Evolutionary conservation across 2,113 vertebrate species (phyloP), one percentile per base, ranked within the genome.

Genomic region (Kryptolebias marmoratus): DNA sequence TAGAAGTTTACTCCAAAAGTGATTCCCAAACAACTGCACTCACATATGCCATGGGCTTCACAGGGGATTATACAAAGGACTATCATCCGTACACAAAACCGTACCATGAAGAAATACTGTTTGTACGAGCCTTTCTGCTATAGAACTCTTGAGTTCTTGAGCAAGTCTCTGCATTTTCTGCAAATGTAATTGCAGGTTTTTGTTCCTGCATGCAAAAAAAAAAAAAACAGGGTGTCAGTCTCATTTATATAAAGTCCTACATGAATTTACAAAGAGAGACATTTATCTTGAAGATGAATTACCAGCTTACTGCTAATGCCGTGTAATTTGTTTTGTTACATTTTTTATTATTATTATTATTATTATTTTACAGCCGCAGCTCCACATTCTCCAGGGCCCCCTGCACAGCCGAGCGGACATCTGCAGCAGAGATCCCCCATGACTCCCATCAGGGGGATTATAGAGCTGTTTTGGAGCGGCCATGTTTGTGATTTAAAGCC

Each of bases 401-500:
- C 70, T 10, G 47, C 73, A 62, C 59, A 72, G 73, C 70, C 42
- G 13, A 82, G 65, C 57, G 75, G 77, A 81, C 77, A 68, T 86
- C 69, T 78, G 79, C 79, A 61, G 62, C 71, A 67, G 48, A 66
- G 70, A 30, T 84, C 79, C 84, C 78, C 57, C 66, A 79, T 64
- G 81, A 85, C 77, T 84, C 45, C 79, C 73, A 64, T 85, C 77
- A 62, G 80, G 63, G 18, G 71, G 73, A 76, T 79, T 84, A 85
- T 64, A 64, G 66, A 15, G 76, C 75, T 42, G 86, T 83, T 82
- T 75, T 54, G 59, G 39, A 74, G 62, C 62, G n/a, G 62, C 63
- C 59, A 10, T 70, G 36, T 88, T 22, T 67, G 88, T 88, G 84
- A 90, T 90, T 90, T 88, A 91, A 84, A 83, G 80, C 66, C 72